Base-by-base conservation (phyloP, 64 coral and sea anemone species). In the Montipora efflorescens region DNA sequence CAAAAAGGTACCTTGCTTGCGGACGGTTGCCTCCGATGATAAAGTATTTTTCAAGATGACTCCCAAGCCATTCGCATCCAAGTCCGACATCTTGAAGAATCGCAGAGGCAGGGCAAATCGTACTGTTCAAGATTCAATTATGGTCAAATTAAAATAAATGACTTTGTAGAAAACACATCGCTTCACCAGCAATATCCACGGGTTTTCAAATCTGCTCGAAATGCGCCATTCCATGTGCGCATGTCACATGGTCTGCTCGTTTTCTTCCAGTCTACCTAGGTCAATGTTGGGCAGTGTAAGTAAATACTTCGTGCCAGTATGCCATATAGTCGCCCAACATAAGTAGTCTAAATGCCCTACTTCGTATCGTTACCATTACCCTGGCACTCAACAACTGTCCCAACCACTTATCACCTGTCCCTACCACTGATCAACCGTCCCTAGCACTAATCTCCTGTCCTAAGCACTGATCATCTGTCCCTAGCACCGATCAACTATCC, bases 11-110 rank as follows among this genome's bases (percentile, higher is more conserved):
- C 98, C 98, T 71, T 99, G 92, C 78, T 92, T 99, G 22, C 98
- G 88, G 76, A 90, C 67, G 80, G 90, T 79, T 36, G 95, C 44
- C 5, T 99, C 98, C 8, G 78, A 79, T 9, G 92, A 94, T 4
- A 99, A 83, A 5, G 98, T 99, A 76, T 96, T 89, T 77, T 99
- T 86, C 66, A 99, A 84, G 57, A 69, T 82, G 52, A 81, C 58
- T 20, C 82, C 98, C 25, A 99, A 74, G 9, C 66, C 90, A 83
- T 98, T 95, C 59, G 91, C 67, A 70, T 92, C 88, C 13, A 94
- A 50, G 78, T 93, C 94, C 79, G 82, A 18, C 82, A 85, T 85
- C 64, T 71, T 85, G 5, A 71, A 70, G 66, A 64, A 9, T 43
- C 15, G 1, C 11, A 85, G 19, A 7, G 70, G n/a, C 20, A 57